These are phyloP conservation scores for Osmerus mordax DNA, from an alignment of 2,113 vertebrate species.

Conservation along the genomic window DNA sequence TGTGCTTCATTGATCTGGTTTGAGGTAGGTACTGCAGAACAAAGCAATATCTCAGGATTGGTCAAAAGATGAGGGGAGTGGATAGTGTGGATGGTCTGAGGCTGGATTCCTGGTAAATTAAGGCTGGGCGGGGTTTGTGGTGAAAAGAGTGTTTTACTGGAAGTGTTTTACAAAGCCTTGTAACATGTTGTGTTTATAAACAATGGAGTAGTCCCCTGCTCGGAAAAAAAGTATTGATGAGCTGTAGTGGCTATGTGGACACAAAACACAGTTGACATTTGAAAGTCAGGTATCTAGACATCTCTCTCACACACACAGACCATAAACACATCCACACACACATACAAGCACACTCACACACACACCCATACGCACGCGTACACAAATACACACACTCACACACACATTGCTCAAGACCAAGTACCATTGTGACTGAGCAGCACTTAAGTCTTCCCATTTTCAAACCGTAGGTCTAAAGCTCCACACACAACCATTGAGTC, in stretches of 20 bases:
- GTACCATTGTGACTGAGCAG: conserved; percentile 51
- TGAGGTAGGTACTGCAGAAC: no score
- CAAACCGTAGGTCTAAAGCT: conserved; percentile 17
- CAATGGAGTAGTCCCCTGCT: no score
- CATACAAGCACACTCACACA: not conserved
- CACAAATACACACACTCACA: conserved; percentile 15
- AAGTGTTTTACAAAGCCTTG: no score
- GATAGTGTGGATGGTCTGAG: no score
- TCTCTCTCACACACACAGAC: not conserved
- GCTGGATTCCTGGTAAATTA: no score
- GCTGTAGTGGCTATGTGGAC: not conserved
- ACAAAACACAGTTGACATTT: not conserved
- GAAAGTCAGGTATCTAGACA: not conserved
- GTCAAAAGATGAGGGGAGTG: no score
- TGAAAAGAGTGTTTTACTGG: no score
- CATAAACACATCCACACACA: not conserved
- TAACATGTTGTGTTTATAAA: no score
- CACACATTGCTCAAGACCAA: conserved; percentile 23
- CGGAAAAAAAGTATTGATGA: no score
- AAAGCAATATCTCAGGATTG: no score
- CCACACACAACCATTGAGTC: conserved; percentile 43
- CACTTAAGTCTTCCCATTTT: conserved; percentile 60
- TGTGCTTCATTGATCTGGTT: no score
- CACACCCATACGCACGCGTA: not conserved
- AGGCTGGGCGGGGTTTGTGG: no score